Evolutionary conservation across 1,140 invertebrate genomes (phyloP).

Genomic region (Hyles euphorbiae): DNA sequence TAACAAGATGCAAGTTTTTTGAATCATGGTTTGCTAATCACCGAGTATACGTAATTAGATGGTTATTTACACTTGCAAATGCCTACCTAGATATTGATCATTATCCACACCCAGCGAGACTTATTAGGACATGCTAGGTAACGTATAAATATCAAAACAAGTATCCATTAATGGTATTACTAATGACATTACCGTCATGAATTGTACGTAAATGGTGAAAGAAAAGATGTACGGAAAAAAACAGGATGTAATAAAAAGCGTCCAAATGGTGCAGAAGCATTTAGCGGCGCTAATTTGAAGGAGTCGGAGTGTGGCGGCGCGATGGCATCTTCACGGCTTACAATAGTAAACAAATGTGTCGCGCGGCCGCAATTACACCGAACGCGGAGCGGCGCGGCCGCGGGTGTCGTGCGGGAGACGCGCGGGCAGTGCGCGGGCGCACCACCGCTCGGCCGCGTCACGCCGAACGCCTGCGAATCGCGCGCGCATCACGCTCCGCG

Average conservation of each 20-base stretch:
- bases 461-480: conserved; percentile 37
- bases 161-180: background rate
- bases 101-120: background rate
- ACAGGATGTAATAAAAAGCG: conserved; percentile 35
- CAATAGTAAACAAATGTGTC: conserved; percentile 74
- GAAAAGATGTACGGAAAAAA: conserved; percentile 7
- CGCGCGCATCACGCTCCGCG: conserved; percentile 52
- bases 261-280: conserved; percentile 26
- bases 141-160: conserved; percentile 1
- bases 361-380: conserved; percentile 59
- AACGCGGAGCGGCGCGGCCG: conserved; percentile 12
- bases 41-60: conserved; percentile 18
- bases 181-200: no score
- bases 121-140: conserved; percentile 8
- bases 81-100: conserved; percentile 9
- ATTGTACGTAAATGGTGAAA: no score
- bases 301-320: conserved; percentile 48
- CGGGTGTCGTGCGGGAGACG: conserved; percentile 26
- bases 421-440: conserved; percentile 12
- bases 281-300: conserved; percentile 65
- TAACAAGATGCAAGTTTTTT: no score
- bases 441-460: conserved; percentile 21
- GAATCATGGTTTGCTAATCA: no score
- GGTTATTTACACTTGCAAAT: conserved; percentile 7
- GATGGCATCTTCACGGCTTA: conserved; percentile 72